These are phyloP conservation scores for Phragmatobia fuliginosa DNA, from an alignment of 2,888 invertebrate genomes.

Conservation along the genomic window DNA sequence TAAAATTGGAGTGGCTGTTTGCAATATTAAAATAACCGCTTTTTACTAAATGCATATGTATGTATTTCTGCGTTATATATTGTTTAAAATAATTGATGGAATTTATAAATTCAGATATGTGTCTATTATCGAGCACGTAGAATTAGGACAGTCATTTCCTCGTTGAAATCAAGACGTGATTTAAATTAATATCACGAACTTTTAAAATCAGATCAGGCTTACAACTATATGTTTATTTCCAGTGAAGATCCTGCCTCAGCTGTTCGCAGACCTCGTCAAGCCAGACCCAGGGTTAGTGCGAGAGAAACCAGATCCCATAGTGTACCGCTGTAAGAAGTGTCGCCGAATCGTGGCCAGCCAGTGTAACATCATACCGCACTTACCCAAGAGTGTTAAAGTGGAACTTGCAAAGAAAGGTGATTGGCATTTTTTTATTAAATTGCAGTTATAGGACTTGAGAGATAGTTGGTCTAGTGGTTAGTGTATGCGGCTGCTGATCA, in stretches of 20 bases:
- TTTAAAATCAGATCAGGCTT: neutral
- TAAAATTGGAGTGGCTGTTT: no score
- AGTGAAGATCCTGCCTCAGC: constrained; percentile 94
- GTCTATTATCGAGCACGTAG: no score
- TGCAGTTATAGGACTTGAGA: no score
- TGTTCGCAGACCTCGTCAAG: constrained; percentile 91
- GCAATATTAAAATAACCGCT: no score
- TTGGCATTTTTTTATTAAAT: neutral
- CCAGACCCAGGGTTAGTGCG: constrained; percentile 92
- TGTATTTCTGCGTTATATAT: no score
- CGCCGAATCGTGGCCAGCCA: constrained; percentile 93
- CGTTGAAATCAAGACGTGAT: no score
- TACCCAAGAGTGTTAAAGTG: constrained; percentile 73
- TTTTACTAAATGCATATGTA: no score
- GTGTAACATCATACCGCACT: constrained; percentile 92
- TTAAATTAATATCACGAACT: neutral
- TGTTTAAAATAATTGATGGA: no score
- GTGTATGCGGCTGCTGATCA: no score
- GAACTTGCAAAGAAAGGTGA: constrained; percentile 74
- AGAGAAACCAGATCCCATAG: constrained; percentile 92
- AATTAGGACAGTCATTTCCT: no score
- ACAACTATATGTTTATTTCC: constrained; percentile 38
- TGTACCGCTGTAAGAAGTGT: constrained; percentile 94
- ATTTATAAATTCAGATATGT: no score
- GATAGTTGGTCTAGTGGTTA: no score